phyloP scores from a whole-genome alignment of 2,888 invertebrate species.

The Euzetes globulus region DNA sequence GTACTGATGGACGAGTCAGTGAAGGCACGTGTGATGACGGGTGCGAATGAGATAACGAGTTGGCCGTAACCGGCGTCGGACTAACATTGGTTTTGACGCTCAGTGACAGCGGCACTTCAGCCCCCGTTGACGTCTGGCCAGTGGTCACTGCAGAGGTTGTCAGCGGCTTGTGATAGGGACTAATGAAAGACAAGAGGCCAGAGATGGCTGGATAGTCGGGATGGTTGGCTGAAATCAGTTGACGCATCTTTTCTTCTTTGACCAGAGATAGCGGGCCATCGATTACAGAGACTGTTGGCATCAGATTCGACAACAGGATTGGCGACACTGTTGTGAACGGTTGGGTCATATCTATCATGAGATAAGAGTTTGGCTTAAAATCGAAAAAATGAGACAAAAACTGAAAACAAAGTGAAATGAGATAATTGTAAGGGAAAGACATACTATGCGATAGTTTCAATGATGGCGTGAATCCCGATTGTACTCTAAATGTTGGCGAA shows the following conservation, averaged over 20 bases:
- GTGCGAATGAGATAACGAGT: not conserved
- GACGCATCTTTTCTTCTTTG: constrained; percentile 23
- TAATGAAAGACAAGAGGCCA: constrained; percentile 16
- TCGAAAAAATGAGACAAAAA: not conserved
- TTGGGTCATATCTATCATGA: not conserved
- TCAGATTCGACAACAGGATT: constrained; percentile 13
- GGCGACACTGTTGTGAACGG: constrained; percentile 14
- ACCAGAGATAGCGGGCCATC: constrained; percentile 22
- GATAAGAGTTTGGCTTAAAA: not conserved
- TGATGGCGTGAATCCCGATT: not conserved
- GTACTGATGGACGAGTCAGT: constrained; percentile 19
- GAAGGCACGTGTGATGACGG: constrained; percentile 18
- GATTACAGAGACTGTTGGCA: constrained; percentile 1
- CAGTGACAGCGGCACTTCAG: not conserved
- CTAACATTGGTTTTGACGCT: not conserved
- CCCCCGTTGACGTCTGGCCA: not conserved
- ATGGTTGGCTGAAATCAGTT: constrained; percentile 1
- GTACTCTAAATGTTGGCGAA: not conserved
- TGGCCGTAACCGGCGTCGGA: not conserved
- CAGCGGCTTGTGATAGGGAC: not conserved
- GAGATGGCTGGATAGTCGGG: constrained; percentile 24
- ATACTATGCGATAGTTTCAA: constrained; percentile 22
- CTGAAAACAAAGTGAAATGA: not conserved
- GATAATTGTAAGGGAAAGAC: not conserved
- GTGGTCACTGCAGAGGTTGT: not conserved